Percentiles rank a stretch among this genome's conserved stretches.
These are phyloP conservation scores for Hemiprocne comata DNA, from an alignment of 2,113 vertebrate species.

Conservation along the genomic window DNA sequence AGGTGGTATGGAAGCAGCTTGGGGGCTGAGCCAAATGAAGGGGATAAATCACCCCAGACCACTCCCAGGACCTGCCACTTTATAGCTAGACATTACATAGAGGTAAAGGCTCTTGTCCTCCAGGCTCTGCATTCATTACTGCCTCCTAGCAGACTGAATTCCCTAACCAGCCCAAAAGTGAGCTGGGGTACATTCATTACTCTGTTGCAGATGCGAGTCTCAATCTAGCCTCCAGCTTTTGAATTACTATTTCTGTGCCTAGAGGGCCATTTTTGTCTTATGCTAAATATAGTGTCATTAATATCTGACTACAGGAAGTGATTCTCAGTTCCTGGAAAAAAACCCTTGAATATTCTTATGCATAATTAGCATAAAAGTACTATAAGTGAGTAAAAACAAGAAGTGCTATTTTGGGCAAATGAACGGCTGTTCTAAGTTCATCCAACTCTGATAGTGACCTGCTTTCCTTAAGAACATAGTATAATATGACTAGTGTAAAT, in stretches of 20 bases:
- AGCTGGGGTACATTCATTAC: not conserved
- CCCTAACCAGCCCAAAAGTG: not conserved
- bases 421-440: constrained; percentile 24
- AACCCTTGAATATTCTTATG: constrained; percentile 8
- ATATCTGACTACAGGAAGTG: constrained; percentile 36
- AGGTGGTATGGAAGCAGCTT: not conserved
- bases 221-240: not conserved
- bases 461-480: not conserved
- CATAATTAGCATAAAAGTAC: constrained; percentile 42
- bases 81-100: not conserved
- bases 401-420: constrained; percentile 38
- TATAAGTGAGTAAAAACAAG: constrained; percentile 31
- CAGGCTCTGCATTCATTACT: not conserved
- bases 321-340: constrained; percentile 16
- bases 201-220: not conserved
- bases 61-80: not conserved
- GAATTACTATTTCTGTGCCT: not conserved
- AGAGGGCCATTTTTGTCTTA: not conserved
- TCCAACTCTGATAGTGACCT: not conserved
- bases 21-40: not conserved
- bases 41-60: not conserved
- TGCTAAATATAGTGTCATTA: constrained; percentile 29
- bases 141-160: not conserved
- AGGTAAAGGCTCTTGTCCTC: not conserved
- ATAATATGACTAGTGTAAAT: not conserved